Base-by-base conservation (phyloP, 2,888 invertebrate species). In the Ophion slaviceki region DNA sequence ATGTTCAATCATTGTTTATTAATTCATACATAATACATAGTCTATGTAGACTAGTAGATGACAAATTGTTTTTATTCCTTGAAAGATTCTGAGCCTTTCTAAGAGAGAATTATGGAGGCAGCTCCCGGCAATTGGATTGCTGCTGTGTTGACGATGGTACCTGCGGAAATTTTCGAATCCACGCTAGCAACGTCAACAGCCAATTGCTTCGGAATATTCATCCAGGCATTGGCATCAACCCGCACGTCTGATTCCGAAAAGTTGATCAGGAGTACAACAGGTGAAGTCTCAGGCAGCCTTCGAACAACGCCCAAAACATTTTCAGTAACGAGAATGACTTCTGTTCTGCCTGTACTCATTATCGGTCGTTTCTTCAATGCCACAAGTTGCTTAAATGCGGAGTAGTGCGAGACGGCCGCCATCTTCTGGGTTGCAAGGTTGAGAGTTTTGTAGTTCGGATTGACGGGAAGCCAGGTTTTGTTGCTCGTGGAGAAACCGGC, bases 381-480 rank as follows among this genome's bases (percentile, higher is more conserved):
- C 1, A 95, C 94, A 81, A 96, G 90, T 0, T 93, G 92, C 89
- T 95, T 88, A 32, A 89, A 89, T 14, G 89, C 85, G 7, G 83
- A 82, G 53, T 88, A 95, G 82, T 96, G 95, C 75, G 96, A 96
- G 6, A 94, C 94, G 0, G 88, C 84, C 2, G 94, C 94, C 0
- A 90, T 90, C 70, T 95, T 95, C 88, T 96, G 95, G 0, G 92
- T 94, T 68, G 93, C 94, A 45, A 96, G 94, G 92, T 97, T 97
- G 11, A 96, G 92, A 10, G 93, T 94, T 86, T 88, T 89, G 90
- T 95, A 97, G 90, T 97, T 96, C 0, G 95, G 92, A 84, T 96
- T 95, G 0, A 97, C 95, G 0, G 97, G 97, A 3, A 97, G 91
- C 97, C 97, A 97, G 0, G 97, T 95, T 0, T 89, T 91, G 0